Conservation (phyloP, 2,797 vertebrate genomes). For the Arnoldichthys spilopterus region DNA sequence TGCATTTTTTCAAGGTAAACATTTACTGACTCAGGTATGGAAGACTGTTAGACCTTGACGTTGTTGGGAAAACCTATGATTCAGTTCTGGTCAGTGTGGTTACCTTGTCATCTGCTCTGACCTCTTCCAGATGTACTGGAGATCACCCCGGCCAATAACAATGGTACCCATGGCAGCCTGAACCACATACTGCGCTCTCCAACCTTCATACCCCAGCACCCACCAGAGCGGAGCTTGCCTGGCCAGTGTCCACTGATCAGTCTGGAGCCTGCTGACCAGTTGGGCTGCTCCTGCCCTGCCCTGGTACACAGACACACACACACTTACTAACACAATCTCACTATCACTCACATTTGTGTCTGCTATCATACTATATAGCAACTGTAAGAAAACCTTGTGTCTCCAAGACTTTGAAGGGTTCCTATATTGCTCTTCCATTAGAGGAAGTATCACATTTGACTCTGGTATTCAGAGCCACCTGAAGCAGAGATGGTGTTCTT, state of each 20-base stretch:
- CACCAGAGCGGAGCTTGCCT: constrained; percentile 64
- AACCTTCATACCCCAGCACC: constrained; percentile 53
- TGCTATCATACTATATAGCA: too few species aligned
- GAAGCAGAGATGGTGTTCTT: too few species aligned
- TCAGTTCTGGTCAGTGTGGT: too few species aligned
- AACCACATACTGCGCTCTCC: constrained; percentile 76
- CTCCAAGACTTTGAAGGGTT: too few species aligned
- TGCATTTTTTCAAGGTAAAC: background rate
- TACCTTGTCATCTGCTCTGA: background rate
- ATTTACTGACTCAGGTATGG: background rate
- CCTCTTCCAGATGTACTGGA: constrained; percentile 72
- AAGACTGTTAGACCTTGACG: background rate
- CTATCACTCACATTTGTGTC: too few species aligned
- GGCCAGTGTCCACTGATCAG: constrained; percentile 59
- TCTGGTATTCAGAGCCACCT: too few species aligned
- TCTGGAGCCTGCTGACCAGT: constrained; percentile 59
- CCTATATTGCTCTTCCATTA: too few species aligned
- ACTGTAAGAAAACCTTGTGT: background rate
- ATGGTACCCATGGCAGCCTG: constrained; percentile 82
- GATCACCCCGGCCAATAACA: constrained; percentile 74
- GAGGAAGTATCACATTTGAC: too few species aligned
- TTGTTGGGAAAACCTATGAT: background rate
- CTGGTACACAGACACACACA: constrained; percentile 61
- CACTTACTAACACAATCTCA: too few species aligned
- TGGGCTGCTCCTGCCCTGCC: constrained; percentile 69